Conservation (phyloP, 2,113 vertebrate genomes). For the Chionodraco myersi region DNA sequence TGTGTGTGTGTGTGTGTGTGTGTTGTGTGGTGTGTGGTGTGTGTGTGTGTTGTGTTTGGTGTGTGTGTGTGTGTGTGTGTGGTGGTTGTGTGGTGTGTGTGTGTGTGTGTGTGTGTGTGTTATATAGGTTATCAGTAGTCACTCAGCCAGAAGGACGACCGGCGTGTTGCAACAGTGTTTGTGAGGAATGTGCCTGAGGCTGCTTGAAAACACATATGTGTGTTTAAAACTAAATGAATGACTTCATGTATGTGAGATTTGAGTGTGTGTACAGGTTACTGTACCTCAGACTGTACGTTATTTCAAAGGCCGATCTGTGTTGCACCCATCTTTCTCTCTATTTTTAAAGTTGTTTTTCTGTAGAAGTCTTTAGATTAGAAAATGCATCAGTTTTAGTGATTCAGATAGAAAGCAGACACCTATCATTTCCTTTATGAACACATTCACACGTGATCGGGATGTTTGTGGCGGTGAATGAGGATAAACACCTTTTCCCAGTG, state of each 20-base stretch:
- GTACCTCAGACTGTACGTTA: slow-evolving; percentile 3
- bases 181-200: slow-evolving; percentile 83
- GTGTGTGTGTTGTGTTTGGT: too few relatives aligned
- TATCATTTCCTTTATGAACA: slow-evolving; percentile 6
- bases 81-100: too few relatives aligned
- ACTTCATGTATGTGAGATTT: slow-evolving; percentile 19
- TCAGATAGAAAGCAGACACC: not conserved
- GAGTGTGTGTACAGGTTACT: not conserved
- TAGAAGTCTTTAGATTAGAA: too few relatives aligned
- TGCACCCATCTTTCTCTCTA: not conserved
- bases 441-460: slow-evolving; percentile 18
- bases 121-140: slow-evolving; percentile 59
- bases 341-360: not conserved
- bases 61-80: slow-evolving; percentile 13
- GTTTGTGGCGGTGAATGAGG: not conserved
- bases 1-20: too few relatives aligned
- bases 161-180: slow-evolving; percentile 78
- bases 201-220: slow-evolving; percentile 64
- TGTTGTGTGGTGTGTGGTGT: too few relatives aligned
- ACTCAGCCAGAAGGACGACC: slow-evolving; percentile 53
- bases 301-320: too few relatives aligned
- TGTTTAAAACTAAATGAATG: slow-evolving; percentile 43
- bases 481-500: not conserved
- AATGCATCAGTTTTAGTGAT: not conserved
- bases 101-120: slow-evolving; percentile 25